A percentile compares a stretch with the other conserved stretches of the same genome.
phyloP scores from a whole-genome alignment of 2,113 vertebrate species.

The zebrafish (Danio rerio) region DNA sequence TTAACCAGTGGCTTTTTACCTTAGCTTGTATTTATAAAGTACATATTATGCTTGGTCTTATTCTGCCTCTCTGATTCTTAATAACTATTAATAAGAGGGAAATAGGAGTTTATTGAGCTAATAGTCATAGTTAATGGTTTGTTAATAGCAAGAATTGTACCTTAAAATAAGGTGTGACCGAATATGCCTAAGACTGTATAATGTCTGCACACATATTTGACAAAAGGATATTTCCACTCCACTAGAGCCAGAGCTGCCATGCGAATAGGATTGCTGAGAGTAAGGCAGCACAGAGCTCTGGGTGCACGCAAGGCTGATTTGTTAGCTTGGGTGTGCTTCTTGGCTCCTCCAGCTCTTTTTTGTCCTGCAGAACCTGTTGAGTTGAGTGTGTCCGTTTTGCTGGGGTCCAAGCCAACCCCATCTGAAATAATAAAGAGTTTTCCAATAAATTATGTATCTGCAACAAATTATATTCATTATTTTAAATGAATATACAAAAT shows the following conservation, averaged over 20 bases:
- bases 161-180: too few species aligned
- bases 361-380: slow-evolving; percentile 75
- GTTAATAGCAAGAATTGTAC: too few species aligned
- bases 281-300: slow-evolving; percentile 90
- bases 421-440: slow-evolving; percentile 32
- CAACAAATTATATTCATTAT: not conserved
- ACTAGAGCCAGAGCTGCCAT: slow-evolving; percentile 88
- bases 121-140: too few species aligned
- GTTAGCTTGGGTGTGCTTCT: slow-evolving; percentile 86
- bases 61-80: too few species aligned
- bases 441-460: not conserved
- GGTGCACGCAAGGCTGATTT: slow-evolving; percentile 85
- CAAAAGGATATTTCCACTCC: slow-evolving; percentile 92
- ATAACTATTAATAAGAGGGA: too few species aligned
- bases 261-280: slow-evolving; percentile 89
- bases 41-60: too few species aligned
- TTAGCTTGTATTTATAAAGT: too few species aligned
- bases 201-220: not conserved
- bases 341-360: slow-evolving; percentile 81
- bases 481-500: too few species aligned
- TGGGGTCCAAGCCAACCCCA: slow-evolving; percentile 31
- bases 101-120: too few species aligned
- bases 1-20: too few species aligned
- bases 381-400: slow-evolving; percentile 67
- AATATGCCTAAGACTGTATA: not conserved